Base-by-base conservation (phyloP, 2,113 vertebrate species). In the Eurystomus gularis region DNA sequence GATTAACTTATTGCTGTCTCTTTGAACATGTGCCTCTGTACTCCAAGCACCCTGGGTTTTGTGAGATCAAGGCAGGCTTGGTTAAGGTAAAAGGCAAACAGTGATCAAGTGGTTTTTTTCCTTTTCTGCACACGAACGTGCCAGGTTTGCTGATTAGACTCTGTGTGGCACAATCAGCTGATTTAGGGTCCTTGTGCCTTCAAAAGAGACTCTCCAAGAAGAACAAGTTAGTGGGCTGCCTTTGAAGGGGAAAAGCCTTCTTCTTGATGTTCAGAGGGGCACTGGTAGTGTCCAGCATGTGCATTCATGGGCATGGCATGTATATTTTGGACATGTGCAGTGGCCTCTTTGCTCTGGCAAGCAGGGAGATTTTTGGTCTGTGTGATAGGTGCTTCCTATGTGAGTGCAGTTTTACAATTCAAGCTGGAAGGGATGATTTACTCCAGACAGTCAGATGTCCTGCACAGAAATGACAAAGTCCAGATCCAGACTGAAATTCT, bases 1-100 rank as follows among this genome's bases (percentile, higher is more conserved):
- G 93, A 97, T 96, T 96, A 96, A 83, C 89, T 94, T 90, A 93
- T 91, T 86, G 69, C 95, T 93, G 82, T 76, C 61, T 95, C 95
- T 96, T 97, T 96, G 96, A 97, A 96, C 88, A 76, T 44, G 60
- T 83, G 64, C 76, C 64, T 95, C 88, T 86, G 75, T 94, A 91
- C 54, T 92, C 72, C n/a, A 62, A 35, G 72, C 93, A 86, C 91
- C 69, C 64, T 54, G 68, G 81, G 92, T 86, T 97, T 93, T 48
- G 33, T 72, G 77, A 94, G 84, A 96, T 92, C 85, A 94, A 97
- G 86, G 81, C 60, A 49, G 62, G 60, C 61, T 77, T 73, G 78
- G 85, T 89, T 88, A 83, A 91, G 39, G 92, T 68, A 94, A 96
- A 84, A 91, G 79, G 83, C 71, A 92, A 92, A 44, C 10, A 52